phyloP scores from a whole-genome alignment of 2,113 vertebrate genomes.

The Stomatorhinus ivindoensis region DNA sequence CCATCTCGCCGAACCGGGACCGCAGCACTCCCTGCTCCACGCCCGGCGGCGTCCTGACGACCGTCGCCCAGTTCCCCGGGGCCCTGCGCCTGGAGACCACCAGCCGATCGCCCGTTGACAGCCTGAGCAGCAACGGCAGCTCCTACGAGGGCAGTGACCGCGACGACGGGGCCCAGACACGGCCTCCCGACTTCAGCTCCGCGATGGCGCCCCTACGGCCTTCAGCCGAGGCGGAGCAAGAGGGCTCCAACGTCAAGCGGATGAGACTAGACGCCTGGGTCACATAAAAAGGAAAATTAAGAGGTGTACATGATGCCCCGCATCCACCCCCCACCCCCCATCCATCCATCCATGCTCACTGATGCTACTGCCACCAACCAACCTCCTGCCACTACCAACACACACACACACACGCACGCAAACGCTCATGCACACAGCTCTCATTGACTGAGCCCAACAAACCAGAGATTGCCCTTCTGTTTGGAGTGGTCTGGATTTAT shows the following conservation, averaged over 20 bases:
- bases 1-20: conserved; percentile 66
- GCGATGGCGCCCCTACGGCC: conserved; percentile 74
- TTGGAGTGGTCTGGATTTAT: conserved; percentile 11
- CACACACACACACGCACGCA: conserved; percentile 28
- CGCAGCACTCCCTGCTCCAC: conserved; percentile 59
- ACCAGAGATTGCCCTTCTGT: conserved; percentile 25
- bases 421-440: conserved; percentile 13
- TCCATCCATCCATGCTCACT: background rate
- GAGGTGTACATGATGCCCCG: background rate
- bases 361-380: background rate
- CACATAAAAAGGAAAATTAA: conserved; percentile 58
- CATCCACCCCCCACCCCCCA: background rate
- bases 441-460: conserved; percentile 28
- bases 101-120: conserved; percentile 77
- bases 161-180: conserved; percentile 62
- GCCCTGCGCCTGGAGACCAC: conserved; percentile 68
- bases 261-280: conserved; percentile 90
- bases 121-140: conserved; percentile 88
- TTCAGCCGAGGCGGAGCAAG: conserved; percentile 68
- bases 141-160: conserved; percentile 86
- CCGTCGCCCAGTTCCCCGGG: conserved; percentile 59
- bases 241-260: conserved; percentile 77
- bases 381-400: conserved; percentile 4
- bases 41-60: conserved; percentile 18
- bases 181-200: conserved; percentile 66